Base-by-base conservation (phyloP, 64 coral and sea anemone genomes). In the Hydrozoanthus tunicans region DNA sequence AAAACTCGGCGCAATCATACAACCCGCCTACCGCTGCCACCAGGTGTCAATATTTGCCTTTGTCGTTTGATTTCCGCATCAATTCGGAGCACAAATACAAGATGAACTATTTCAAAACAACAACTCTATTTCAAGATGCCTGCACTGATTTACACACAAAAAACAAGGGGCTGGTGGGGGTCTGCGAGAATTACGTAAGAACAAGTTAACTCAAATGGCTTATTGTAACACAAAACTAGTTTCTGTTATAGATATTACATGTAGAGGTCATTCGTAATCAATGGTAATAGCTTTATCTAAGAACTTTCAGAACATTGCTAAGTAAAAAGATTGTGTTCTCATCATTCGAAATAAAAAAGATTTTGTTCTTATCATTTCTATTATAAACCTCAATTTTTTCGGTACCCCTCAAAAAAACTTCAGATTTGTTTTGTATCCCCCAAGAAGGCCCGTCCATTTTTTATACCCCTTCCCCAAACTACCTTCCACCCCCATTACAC, bases 221-320 rank as follows among this genome's bases (percentile, higher is more conserved):
- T 20, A 20, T 20, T 20, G 20, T 20, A 20, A 20, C 20, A 20
- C 69, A 71, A 25, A 32, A 71, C 69, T 71, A 71, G 69, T 71
- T 71, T 71, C 69, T 71, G 69, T 71, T 25, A 9, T 24, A 71
- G 69, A 71, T 71, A 71, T 71, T 71, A 24, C 69, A 71, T 71
- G 20, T 71, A 71, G 20, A 71, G 27, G 69, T 25, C 69, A 71
- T 71, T 71, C 69, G 17, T 64, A 64, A 64, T 64, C 62, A 64
- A 64, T 32, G 69, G 69, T 24, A 25, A 71, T 24, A 71, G 69
- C 69, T 71, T 17, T 71, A 71, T 71, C 69, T 71, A 1, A 71
- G 69, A 71, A 25, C 8, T 71, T 71, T 71, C 69, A 71, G 27
- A 71, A 71, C 69, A 71, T 71, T 71, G 69, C 69, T 71, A 71